Percentiles rank a stretch among this genome's conserved stretches.
phyloP scores from a whole-genome alignment of 2,113 vertebrate species.

The Aleadryas rufinucha region DNA sequence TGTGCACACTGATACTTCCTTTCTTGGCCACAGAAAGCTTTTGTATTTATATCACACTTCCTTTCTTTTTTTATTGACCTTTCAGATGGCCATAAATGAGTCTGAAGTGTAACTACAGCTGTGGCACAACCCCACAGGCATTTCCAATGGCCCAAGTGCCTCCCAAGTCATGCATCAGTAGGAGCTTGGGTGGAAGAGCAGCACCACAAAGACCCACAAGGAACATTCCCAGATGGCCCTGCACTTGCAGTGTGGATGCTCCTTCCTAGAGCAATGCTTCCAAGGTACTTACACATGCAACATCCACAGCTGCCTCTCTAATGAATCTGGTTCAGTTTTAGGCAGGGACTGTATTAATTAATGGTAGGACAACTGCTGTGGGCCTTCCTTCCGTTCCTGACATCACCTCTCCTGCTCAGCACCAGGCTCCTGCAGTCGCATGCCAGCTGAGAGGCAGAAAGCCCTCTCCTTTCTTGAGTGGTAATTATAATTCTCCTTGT shows the following conservation, averaged over 20 bases:
- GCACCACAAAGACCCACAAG: fast-evolving
- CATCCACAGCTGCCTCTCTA: background rate
- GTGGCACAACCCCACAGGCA: background rate
- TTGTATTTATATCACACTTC: background rate
- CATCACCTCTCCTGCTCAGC: background rate
- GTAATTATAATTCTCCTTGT: constrained; percentile 32
- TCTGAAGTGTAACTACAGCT: background rate
- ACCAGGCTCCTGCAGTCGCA: fast-evolving
- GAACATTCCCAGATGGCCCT: fast-evolving
- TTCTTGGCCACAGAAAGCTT: background rate
- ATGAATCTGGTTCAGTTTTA: background rate
- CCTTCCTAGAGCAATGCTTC: background rate
- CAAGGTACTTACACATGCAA: background rate
- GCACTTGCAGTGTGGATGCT: fast-evolving
- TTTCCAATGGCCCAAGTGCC: background rate
- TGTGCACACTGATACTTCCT: fast-evolving
- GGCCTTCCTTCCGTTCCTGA: background rate
- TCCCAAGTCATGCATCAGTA: fast-evolving
- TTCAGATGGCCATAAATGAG: background rate
- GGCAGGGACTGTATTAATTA: background rate
- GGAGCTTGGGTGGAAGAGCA: background rate
- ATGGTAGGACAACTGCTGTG: background rate
- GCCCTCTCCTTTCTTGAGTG: background rate
- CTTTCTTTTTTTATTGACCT: background rate
- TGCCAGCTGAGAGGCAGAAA: background rate